Evolutionary conservation across 2,797 vertebrate genomes (phyloP), one percentile per base, ranked within the genome.

Genomic region (Brachyalestes nurse): DNA sequence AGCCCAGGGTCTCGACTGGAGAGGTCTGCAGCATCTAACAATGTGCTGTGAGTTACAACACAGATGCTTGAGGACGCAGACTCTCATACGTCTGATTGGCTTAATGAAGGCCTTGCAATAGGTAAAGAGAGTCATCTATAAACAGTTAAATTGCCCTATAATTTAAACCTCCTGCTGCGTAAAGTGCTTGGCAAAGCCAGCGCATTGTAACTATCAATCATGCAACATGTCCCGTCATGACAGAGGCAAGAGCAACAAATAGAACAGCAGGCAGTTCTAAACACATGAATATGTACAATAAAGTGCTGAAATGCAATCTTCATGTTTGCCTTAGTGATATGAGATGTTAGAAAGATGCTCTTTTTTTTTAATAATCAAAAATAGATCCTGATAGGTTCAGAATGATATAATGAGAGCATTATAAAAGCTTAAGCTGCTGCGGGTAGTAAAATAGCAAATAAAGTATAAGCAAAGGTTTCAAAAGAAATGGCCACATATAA

Each of bases 41-140:
- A 83, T 86, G 85, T 83, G 78, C 85, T 83, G 89, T 90, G 88
- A 87, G 88, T 89, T 88, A 88, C 78, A 83, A 83, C 87, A 79
- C 88, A 88, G 87, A 78, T 89, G 62, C 82, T 82, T 89, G 88
- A 88, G 87, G 5, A 19, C 40, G 86, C 82, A 86, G 40, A 78
- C 76, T 86, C 75, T 21, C 1, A 84, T 82, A 84, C 58, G 83
- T 90, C 72, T 85, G 75, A 79, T 74, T 81, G 85, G 78, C 83
- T 85, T 84, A 90, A 87, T 90, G 78, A 86, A 77, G 83, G 83
- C 78, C 76, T 83, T 90, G 75, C 77, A 80, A 55, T 73, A 84
- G 87, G 85, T 70, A 51, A 40, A 55, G 72, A 71, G 79, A 79
- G 80, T 47, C 78, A 67, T 72, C 82, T 83, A 65, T 82, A 83